A percentile compares a stretch with the other conserved stretches of the same genome.
Evolutionary conservation across 2,113 vertebrate species (phyloP).

Genomic region (Centropus unirufus): DNA sequence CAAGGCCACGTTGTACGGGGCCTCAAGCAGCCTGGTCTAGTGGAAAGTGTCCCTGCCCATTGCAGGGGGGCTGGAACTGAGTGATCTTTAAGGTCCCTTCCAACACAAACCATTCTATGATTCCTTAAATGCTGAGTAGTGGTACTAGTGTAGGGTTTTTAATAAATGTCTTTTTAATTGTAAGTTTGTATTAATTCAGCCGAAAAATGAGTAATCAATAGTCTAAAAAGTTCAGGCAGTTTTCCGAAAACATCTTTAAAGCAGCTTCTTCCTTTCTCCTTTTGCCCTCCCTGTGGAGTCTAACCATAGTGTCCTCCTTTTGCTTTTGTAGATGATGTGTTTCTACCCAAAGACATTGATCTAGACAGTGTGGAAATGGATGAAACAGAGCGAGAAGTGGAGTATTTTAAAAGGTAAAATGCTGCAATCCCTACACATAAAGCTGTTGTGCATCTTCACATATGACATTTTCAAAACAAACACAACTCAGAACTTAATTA

Average conservation of each 20-base stretch:
- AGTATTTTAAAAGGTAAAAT: conserved; percentile 95
- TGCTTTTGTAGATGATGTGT: conserved; percentile 90
- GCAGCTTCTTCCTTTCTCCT: not conserved
- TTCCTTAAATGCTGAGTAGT: not conserved
- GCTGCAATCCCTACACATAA: not conserved
- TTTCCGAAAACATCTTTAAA: not conserved
- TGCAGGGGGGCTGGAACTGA: too few species aligned
- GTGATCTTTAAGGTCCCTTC: too few species aligned
- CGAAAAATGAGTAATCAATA: not conserved
- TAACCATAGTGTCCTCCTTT: not conserved
- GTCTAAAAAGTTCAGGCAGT: not conserved
- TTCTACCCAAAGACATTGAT: conserved; percentile 98
- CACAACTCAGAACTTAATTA: too few species aligned
- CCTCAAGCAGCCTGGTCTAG: too few species aligned
- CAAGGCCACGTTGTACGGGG: too few species aligned
- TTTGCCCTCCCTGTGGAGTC: not conserved
- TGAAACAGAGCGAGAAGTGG: conserved; percentile 97
- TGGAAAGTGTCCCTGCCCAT: too few species aligned
- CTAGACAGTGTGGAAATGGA: conserved; percentile 97
- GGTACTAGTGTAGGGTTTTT: not conserved
- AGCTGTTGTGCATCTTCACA: not conserved
- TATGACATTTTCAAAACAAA: not conserved
- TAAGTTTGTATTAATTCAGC: not conserved
- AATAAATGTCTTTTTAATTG: not conserved
- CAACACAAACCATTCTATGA: too few species aligned